These are phyloP conservation scores for Brachymystax lenok DNA, from an alignment of 2,797 vertebrate species.

Conservation along the genomic window DNA sequence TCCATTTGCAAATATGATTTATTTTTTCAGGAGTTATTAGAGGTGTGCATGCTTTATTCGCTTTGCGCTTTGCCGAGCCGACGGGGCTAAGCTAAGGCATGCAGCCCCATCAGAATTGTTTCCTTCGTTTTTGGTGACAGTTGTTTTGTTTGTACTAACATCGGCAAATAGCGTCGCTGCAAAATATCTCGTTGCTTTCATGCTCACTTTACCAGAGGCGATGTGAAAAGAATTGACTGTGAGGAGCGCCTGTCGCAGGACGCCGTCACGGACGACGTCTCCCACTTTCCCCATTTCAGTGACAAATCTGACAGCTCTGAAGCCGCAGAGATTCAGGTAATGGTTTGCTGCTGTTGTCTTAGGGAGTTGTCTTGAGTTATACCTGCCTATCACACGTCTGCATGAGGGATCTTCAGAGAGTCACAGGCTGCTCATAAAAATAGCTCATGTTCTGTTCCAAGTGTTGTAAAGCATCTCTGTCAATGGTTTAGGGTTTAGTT, in stretches of 20 bases:
- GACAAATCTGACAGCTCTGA: slow-evolving; percentile 59
- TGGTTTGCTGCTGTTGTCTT: slow-evolving; percentile 52
- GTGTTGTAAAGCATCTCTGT: slow-evolving; percentile 24
- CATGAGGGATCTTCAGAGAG: neutral
- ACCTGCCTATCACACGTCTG: slow-evolving; percentile 21
- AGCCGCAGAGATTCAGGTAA: slow-evolving; percentile 46
- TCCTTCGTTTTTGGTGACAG: slow-evolving; percentile 61
- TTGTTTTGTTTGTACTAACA: slow-evolving; percentile 66
- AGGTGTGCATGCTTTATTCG: slow-evolving; percentile 39
- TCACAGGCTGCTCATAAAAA: slow-evolving; percentile 1
- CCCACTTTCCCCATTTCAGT: slow-evolving; percentile 19
- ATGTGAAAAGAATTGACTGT: slow-evolving; percentile 50
- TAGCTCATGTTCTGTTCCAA: slow-evolving; percentile 18
- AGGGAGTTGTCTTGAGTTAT: slow-evolving; percentile 58
- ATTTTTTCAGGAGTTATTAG: slow-evolving; percentile 51
- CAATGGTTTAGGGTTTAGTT: slow-evolving; percentile 14
- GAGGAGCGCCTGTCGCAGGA: slow-evolving; percentile 60
- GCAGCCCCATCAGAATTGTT: slow-evolving; percentile 43
- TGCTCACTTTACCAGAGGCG: slow-evolving; percentile 67
- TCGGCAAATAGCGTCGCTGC: slow-evolving; percentile 40
- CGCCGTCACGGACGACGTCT: slow-evolving; percentile 47
- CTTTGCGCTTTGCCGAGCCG: slow-evolving; percentile 51
- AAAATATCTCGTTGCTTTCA: slow-evolving; percentile 58
- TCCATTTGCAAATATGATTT: slow-evolving; percentile 58
- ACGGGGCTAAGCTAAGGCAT: slow-evolving; percentile 31